Percentiles rank a stretch among this genome's conserved stretches.
Evolutionary conservation across 2,113 vertebrate species (phyloP).

Genomic region (Gopherus flavomarginatus): DNA sequence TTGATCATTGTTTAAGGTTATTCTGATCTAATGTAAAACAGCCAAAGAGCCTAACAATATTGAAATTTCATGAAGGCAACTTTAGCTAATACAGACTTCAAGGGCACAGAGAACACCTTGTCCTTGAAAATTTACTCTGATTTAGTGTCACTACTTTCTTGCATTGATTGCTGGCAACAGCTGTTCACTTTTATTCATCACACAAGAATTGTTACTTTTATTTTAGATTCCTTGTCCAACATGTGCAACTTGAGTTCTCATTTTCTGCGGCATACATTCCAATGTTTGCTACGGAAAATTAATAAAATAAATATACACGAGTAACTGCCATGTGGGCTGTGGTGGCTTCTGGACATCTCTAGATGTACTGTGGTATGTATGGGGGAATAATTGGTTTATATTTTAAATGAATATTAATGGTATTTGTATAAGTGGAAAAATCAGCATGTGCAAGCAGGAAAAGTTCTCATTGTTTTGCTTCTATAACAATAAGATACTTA

Average conservation of each 20-base stretch:
- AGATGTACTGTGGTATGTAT: background rate
- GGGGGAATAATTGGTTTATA: background rate
- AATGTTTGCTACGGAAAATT: background rate
- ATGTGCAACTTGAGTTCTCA: background rate
- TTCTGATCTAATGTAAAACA: background rate
- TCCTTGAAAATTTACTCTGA: background rate
- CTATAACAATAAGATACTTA: background rate
- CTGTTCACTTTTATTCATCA: background rate
- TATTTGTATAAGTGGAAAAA: fast-evolving
- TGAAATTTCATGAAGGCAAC: background rate
- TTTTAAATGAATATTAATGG: background rate
- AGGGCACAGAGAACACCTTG: background rate
- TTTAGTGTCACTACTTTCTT: background rate
- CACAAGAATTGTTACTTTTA: background rate
- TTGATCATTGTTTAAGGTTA: background rate
- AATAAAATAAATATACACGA: background rate
- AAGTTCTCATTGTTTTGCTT: background rate
- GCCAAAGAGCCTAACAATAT: background rate
- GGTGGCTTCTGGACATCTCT: background rate
- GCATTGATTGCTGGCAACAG: background rate
- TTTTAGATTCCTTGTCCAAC: background rate
- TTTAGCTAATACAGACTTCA: background rate
- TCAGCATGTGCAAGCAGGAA: fast-evolving
- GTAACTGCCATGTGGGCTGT: background rate
- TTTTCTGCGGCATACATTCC: background rate